Base-by-base conservation (phyloP, 1,140 invertebrate species). In the Drosophila aff. region DNA sequence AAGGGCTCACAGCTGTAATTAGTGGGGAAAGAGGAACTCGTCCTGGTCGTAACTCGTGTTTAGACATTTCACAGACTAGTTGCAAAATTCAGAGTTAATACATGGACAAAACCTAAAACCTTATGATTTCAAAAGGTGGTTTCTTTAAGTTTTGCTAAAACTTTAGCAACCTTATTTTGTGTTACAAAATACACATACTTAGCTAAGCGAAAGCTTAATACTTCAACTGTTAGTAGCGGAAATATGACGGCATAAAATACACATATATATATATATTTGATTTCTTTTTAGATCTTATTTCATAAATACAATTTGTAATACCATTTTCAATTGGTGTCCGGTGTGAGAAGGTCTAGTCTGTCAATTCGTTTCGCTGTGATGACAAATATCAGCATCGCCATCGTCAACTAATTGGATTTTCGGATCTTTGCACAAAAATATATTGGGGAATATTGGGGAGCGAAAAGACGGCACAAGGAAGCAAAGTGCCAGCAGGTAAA, bases 391-490 rank as follows among this genome's bases (percentile, higher is more conserved):
- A 82, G 66, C 60, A 67, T 64, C 71, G 60, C 68, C 69, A 75
- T 66, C 63, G 73, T 72, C 77, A 89, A 89, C 85, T 90, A 89
- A 89, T 89, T 89, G 84, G 84, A 82, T 87, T 87, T 87, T 79
- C 44, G 64, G 63, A 50, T 76, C 80, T 71, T 61, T 52, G 73
- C 73, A 81, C 73, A 78, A 81, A 76, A 64, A 72, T 40, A 53
- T 40, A 76, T 44, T 62, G 67, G 43, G 55, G 64, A 31, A 81
- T 46, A 61, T 49, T 18, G 36, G 60, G 43, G 53, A 40, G 41
- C 28, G n/a, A 2, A 33, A 57, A n/a, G 44, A 43, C 11, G 43
- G 26, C 41, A 66, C 50, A 59, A 53, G 46, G 43, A 83, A 76
- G 33, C 57, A 64, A 60, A 66, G 69, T 82, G 79, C 65, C 71